These are phyloP conservation scores for Eulimnadia texana DNA, from an alignment of 1,140 invertebrate species.

Conservation along the genomic window DNA sequence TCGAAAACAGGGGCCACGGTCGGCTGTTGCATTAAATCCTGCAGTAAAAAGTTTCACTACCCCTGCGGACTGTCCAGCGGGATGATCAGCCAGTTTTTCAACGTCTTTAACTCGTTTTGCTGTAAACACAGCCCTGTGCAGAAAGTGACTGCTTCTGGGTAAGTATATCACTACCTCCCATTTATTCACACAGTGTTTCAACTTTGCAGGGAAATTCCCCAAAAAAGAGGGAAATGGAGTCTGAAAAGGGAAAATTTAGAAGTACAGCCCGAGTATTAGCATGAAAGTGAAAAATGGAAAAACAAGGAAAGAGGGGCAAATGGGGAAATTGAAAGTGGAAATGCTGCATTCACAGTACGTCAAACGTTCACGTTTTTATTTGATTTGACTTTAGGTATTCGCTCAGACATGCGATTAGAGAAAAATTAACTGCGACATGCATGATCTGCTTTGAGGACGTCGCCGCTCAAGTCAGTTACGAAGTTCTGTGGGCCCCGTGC, in stretches of 20 bases:
- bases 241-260: too few relatives aligned
- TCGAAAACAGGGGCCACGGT: conserved; percentile 42
- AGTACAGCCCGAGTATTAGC: too few relatives aligned
- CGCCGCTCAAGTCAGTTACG: conserved; percentile 25
- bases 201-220: too few relatives aligned
- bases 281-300: background rate
- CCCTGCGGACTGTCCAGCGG: conserved; percentile 41
- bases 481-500: conserved; percentile 42
- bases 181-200: too few relatives aligned
- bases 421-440: conserved; percentile 28
- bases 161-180: background rate
- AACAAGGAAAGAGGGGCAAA: too few relatives aligned
- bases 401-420: conserved; percentile 2
- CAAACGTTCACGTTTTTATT: background rate
- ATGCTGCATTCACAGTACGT: too few relatives aligned
- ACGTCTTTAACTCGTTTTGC: conserved; percentile 47
- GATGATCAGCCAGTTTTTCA: conserved; percentile 43
- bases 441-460: conserved; percentile 41
- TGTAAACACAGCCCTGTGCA: conserved; percentile 39
- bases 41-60: conserved; percentile 43
- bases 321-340: too few relatives aligned
- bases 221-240: too few relatives aligned
- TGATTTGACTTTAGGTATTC: background rate
- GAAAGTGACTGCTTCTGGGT: conserved; percentile 23
- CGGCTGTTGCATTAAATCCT: conserved; percentile 39